Evolutionary conservation across 2,113 vertebrate species (phyloP), one percentile per base, ranked within the genome.

Genomic region (Phaetusa simplex): DNA sequence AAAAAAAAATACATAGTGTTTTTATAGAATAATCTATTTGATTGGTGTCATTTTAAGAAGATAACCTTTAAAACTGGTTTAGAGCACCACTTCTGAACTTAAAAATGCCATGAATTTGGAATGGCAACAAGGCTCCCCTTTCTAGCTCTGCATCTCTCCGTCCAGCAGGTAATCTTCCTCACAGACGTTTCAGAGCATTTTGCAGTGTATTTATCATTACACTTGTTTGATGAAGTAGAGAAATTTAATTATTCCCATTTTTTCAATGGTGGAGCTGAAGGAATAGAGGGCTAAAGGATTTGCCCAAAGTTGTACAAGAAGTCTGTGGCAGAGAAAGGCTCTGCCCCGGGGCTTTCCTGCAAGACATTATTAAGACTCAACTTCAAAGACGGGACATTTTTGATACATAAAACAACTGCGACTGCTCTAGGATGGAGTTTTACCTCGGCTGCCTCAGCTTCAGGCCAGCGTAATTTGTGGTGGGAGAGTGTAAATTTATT

Each of bases 331-430:
- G 87, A 88, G 84, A 94, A 94, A 62, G 71, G 49, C 49, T 90
- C 40, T 94, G 87, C 92, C 90, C 87, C 85, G 78, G n/a, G 93
- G 95, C 92, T 95, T 90, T 92, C 88, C 93, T 95, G 82, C 64
- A 92, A 95, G 87, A 94, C 59, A 93, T 95, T 92, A 93, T 80
- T 89, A 88, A 88, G 43, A 47, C 38, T 94, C n/a, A 34, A 9
- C 58, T 95, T 96, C 95, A 95, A 66, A 91, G 58, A 49, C 1
- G 38, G 94, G 91, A 89, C 59, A 66, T 77, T 93, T 93, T 85
- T 88, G 74, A 66, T 83, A 58, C 32, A 43, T 45, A 82, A 89
- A 93, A 65, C 40, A 70, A 82, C 32, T 58, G 30, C 72, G 84
- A 2, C 79, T 82, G 38, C 40, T 94, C 47, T 82, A 43, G 47